phyloP scores from a whole-genome alignment of 2,113 vertebrate species.

The Cyanocitta stelleri region DNA sequence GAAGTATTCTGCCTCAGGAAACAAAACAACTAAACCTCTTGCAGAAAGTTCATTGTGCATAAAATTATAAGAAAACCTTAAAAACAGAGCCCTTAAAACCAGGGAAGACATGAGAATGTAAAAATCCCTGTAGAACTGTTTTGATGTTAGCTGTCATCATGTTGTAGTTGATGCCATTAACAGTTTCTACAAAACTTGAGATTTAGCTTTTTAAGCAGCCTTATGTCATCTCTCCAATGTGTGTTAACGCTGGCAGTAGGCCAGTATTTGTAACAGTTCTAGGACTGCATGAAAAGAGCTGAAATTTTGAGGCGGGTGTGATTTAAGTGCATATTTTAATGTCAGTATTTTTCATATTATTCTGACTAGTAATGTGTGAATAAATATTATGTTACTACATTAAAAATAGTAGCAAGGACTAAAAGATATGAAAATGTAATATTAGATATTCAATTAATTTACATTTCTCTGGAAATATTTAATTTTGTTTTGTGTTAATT shows the following conservation, averaged over 20 bases:
- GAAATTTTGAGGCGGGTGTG: neutral
- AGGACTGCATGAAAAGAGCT: neutral
- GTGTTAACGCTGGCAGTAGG: conserved; percentile 22
- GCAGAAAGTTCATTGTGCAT: neutral
- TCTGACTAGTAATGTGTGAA: neutral
- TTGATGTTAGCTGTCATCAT: conserved; percentile 2
- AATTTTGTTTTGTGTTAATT: neutral
- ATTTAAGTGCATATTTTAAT: neutral
- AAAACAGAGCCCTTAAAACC: neutral
- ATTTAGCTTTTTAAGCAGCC: conserved; percentile 2
- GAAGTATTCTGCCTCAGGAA: neutral
- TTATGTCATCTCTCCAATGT: conserved; percentile 8
- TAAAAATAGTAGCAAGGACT: neutral
- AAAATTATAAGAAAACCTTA: neutral
- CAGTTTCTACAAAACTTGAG: conserved; percentile 7
- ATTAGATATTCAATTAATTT: neutral
- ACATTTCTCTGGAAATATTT: neutral
- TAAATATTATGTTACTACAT: neutral
- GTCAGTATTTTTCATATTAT: neutral
- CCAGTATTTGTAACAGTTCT: conserved; percentile 23
- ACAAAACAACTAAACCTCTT: neutral
- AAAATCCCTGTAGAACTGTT: neutral
- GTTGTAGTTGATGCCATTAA: neutral
- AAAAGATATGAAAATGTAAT: neutral
- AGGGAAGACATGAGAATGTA: neutral